A percentile compares a stretch with the other conserved stretches of the same genome.
Conservation (phyloP, 2,888 invertebrate species). For the Drosophila kambysellisi region DNA sequence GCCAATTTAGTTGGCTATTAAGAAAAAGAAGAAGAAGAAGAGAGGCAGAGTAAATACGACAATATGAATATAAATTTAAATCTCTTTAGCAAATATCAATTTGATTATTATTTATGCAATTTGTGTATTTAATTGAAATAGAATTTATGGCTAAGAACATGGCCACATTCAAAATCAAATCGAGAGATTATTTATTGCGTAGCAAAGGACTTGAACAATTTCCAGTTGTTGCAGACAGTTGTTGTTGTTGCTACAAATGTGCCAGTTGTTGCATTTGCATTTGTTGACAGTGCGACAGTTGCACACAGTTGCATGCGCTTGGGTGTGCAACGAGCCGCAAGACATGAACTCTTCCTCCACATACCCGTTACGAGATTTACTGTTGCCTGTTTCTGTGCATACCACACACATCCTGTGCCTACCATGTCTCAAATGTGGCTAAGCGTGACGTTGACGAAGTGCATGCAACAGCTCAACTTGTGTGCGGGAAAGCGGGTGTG, state of each 20-base stretch:
- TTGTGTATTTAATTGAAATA: not conserved
- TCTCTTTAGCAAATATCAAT: not conserved
- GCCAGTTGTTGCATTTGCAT: conserved; percentile 35
- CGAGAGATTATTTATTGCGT: conserved; percentile 30
- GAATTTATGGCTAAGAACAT: not conserved
- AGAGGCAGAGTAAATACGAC: not conserved
- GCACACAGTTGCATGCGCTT: conserved; percentile 10
- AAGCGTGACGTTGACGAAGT: conserved; percentile 78
- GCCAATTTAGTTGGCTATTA: not conserved
- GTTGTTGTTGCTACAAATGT: conserved; percentile 17
- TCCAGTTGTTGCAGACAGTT: conserved; percentile 36
- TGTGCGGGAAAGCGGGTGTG: conserved; percentile 7
- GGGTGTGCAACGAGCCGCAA: conserved; percentile 11
- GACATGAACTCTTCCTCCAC: not conserved
- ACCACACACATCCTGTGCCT: conserved; percentile 57
- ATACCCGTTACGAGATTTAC: not conserved
- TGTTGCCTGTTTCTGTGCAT: conserved; percentile 30
- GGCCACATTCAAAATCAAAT: conserved; percentile 22
- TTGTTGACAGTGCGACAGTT: conserved; percentile 13
- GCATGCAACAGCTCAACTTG: conserved; percentile 77
- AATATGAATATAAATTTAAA: not conserved
- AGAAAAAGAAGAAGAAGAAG: not conserved
- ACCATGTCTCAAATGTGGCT: conserved; percentile 73
- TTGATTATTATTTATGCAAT: no score
- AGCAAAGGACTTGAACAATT: conserved; percentile 19